Conservation (phyloP, 2,888 invertebrate species). For the Halocaridina rubra region DNA sequence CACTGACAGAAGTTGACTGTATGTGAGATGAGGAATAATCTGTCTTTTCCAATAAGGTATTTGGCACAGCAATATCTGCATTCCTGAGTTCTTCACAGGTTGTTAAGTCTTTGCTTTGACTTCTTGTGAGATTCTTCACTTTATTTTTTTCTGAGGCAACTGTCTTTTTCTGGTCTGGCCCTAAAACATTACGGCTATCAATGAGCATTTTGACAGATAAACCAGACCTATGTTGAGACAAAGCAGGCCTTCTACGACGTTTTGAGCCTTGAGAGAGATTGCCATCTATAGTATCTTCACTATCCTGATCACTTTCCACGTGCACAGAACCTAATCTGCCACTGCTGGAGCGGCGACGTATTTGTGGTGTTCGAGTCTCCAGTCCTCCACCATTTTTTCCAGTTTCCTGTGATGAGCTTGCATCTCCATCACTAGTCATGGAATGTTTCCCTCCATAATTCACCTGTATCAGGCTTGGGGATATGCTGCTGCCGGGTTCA, state of each 20-base stretch:
- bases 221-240: background rate
- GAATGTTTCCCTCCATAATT: conserved; percentile 30
- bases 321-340: background rate
- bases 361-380: conserved; percentile 7
- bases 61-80: background rate
- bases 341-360: conserved; percentile 11
- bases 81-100: background rate
- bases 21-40: background rate
- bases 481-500: conserved; percentile 22
- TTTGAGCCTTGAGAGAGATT: background rate
- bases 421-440: conserved; percentile 1
- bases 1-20: background rate
- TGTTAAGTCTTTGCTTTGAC: background rate
- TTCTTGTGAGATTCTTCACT: background rate
- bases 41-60: background rate
- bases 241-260: conserved; percentile 2
- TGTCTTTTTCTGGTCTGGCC: background rate
- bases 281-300: conserved; percentile 38
- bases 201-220: conserved; percentile 32
- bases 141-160: background rate
- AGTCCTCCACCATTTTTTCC: background rate
- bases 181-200: conserved; percentile 29
- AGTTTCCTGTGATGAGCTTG: background rate
- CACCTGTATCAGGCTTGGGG: conserved; percentile 46
- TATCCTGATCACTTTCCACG: conserved; percentile 39